These are phyloP conservation scores for Dasypus novemcinctus DNA, from an alignment of 2,113 vertebrate species.

Conservation along the genomic window DNA sequence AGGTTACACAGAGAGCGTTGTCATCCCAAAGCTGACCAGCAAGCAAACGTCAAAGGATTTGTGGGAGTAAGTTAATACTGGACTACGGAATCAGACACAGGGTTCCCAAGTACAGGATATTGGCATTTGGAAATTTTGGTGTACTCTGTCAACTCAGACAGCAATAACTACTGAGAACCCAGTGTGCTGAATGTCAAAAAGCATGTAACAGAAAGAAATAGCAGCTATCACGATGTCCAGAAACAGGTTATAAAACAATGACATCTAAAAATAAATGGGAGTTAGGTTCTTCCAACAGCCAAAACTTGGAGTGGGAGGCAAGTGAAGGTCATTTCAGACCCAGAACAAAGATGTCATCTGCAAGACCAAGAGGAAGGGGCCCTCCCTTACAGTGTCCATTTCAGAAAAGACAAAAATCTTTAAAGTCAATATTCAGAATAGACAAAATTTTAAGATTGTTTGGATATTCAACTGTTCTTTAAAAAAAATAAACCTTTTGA, in stretches of 20 bases:
- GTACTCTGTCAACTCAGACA: neutral
- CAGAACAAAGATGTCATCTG: neutral
- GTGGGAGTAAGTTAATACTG: neutral
- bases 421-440: neutral
- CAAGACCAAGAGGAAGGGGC: neutral
- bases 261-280: neutral
- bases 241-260: neutral
- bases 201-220: neutral
- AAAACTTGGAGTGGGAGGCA: neutral
- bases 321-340: neutral
- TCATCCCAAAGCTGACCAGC: neutral
- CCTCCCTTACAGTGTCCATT: neutral
- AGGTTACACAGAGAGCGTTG: neutral
- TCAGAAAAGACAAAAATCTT: neutral
- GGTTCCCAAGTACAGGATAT: fast-evolving
- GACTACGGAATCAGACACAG: neutral
- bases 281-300: neutral
- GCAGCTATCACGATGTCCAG: neutral
- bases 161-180: neutral
- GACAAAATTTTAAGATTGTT: neutral
- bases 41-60: neutral
- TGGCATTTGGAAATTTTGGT: neutral
- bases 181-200: neutral
- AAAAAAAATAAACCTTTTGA: neutral
- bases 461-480: neutral